These are phyloP conservation scores for Cygnus olor DNA, from an alignment of 2,797 vertebrate species.

Conservation along the genomic window DNA sequence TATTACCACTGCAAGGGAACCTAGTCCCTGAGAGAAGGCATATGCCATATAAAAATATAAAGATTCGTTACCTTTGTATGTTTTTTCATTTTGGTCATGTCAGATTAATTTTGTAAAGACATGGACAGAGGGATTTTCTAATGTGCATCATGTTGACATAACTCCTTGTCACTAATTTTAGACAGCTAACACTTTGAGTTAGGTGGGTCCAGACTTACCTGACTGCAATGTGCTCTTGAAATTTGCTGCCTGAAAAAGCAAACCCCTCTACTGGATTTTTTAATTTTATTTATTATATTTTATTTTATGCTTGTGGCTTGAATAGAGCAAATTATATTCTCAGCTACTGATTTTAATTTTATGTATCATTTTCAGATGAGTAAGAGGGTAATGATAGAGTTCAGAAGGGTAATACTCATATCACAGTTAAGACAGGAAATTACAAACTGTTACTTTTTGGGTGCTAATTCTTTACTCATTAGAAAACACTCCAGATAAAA, in stretches of 20 bases:
- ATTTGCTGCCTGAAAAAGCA: background rate
- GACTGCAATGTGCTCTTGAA: background rate
- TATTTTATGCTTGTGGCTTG: background rate
- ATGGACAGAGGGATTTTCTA: background rate
- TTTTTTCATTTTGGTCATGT: background rate
- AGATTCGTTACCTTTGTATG: background rate
- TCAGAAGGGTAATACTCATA: constrained; percentile 54
- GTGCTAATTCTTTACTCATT: constrained; percentile 46
- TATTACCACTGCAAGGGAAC: background rate
- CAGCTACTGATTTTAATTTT: constrained; percentile 49
- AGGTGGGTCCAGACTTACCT: background rate
- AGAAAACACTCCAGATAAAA: constrained; percentile 23
- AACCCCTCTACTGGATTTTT: background rate
- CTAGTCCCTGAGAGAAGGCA: background rate
- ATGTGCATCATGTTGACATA: background rate
- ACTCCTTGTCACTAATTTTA: background rate
- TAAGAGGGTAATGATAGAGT: constrained; percentile 49
- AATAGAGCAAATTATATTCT: constrained; percentile 16
- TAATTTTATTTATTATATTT: background rate
- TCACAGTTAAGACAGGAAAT: constrained; percentile 50
- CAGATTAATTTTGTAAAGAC: background rate
- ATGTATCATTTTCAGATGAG: constrained; percentile 40
- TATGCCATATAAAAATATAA: background rate
- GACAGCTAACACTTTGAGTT: background rate
- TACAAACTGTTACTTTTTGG: constrained; percentile 14